Evolutionary conservation across 2,797 vertebrate species (phyloP).

Genomic region (Crocodylus rhombifer): DNA sequence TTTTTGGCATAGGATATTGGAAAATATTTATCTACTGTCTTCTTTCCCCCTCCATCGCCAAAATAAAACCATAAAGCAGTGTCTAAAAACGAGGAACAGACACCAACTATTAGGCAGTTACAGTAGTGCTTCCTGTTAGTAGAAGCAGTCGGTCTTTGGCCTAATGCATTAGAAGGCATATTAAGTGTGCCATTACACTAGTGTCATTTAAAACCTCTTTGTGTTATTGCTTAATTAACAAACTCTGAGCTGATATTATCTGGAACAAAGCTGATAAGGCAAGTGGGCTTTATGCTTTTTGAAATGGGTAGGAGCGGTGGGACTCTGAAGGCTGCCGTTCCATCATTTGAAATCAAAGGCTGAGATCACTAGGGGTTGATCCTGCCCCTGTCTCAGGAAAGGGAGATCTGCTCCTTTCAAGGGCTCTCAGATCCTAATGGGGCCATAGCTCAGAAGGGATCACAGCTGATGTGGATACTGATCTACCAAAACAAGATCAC

Average conservation of each 20-base stretch:
- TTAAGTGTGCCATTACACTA: background rate
- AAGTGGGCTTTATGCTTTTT: background rate
- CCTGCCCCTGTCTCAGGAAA: background rate
- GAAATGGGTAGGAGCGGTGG: background rate
- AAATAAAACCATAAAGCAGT: background rate
- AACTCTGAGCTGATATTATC: background rate
- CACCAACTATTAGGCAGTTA: background rate
- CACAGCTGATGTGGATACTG: background rate
- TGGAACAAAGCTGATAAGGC: background rate
- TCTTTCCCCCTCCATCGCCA: background rate
- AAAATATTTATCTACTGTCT: background rate
- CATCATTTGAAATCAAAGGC: too few species aligned
- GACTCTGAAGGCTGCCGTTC: background rate
- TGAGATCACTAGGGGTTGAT: background rate
- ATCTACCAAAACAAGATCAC: background rate
- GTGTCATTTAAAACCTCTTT: background rate
- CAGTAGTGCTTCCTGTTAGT: background rate
- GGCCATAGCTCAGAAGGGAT: background rate
- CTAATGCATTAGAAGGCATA: background rate
- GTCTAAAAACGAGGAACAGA: background rate
- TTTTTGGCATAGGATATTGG: background rate
- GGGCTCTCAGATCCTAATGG: background rate
- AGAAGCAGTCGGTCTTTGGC: background rate
- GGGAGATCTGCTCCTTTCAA: background rate
- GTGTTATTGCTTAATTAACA: background rate